These are phyloP conservation scores for Neodiprion virginianus DNA, from an alignment of 1,140 invertebrate genomes.

Conservation along the genomic window DNA sequence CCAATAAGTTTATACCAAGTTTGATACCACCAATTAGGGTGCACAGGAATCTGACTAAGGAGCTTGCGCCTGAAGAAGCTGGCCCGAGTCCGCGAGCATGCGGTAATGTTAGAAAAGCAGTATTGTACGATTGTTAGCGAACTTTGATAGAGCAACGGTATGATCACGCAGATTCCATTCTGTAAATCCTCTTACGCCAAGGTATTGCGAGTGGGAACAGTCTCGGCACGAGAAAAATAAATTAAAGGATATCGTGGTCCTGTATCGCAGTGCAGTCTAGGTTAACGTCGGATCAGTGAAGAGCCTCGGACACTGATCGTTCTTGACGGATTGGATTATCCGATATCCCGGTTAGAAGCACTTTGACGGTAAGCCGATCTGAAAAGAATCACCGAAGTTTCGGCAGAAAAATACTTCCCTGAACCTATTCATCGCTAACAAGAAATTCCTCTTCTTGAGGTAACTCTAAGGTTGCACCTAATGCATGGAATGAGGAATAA, in stretches of 20 bases:
- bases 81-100: not conserved
- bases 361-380: conserved; percentile 5
- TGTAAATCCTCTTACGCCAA: too few species aligned
- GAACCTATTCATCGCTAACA: not conserved
- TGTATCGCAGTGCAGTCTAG: not conserved
- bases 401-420: not conserved
- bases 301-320: conserved; percentile 1
- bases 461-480: too few species aligned
- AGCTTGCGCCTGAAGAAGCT: not conserved
- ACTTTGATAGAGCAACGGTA: too few species aligned
- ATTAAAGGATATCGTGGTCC: too few species aligned
- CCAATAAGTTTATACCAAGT: not conserved
- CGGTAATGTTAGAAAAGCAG: not conserved
- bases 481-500: too few species aligned
- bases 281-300: not conserved
- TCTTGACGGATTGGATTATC: conserved; percentile 2
- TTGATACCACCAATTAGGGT: not conserved
- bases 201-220: too few species aligned
- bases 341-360: not conserved
- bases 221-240: too few species aligned
- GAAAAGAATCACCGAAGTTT: not conserved
- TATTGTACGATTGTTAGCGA: not conserved
- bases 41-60: not conserved
- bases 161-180: too few species aligned
- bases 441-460: not conserved